Percentiles rank a stretch among this genome's conserved stretches.
Evolutionary conservation across 2,888 invertebrate genomes (phyloP).

Genomic region (Therioaphis trifolii): DNA sequence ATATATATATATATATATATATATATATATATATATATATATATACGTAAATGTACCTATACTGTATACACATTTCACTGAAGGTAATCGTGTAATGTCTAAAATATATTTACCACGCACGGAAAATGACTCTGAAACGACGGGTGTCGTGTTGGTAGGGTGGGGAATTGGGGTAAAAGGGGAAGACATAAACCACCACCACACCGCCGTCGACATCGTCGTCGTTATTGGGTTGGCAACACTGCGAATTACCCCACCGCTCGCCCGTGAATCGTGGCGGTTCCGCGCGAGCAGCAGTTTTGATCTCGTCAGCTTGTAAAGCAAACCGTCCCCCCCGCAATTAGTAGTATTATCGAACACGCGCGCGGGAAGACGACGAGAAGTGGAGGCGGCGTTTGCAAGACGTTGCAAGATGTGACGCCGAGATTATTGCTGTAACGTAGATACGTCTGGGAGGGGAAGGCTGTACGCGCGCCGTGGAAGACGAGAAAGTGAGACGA

Average conservation of each 20-base stretch:
- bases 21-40: too few species aligned
- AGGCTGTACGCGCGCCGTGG: background rate
- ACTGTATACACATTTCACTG: too few species aligned
- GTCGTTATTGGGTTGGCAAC: slow-evolving; percentile 40
- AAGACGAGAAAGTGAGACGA: background rate
- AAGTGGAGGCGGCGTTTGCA: slow-evolving; percentile 26
- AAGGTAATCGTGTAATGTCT: background rate
- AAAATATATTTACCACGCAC: background rate
- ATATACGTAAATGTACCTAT: too few species aligned
- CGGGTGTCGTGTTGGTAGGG: background rate
- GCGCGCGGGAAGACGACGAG: background rate
- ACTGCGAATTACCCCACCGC: slow-evolving; percentile 45
- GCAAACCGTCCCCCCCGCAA: slow-evolving; percentile 55
- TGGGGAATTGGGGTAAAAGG: background rate
- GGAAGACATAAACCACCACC: slow-evolving; percentile 3
- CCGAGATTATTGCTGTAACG: slow-evolving; percentile 60
- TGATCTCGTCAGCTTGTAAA: slow-evolving; percentile 62
- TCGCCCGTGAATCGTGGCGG: background rate
- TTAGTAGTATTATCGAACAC: slow-evolving; percentile 62
- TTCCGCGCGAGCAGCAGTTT: slow-evolving; percentile 29
- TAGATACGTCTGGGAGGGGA: background rate
- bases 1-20: too few species aligned
- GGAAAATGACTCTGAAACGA: background rate
- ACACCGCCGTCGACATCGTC: background rate
- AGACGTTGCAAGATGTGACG: slow-evolving; percentile 61